Conservation (phyloP, 53 echinoderm and acorn worm genomes). For the Apostichopus leukothele region DNA sequence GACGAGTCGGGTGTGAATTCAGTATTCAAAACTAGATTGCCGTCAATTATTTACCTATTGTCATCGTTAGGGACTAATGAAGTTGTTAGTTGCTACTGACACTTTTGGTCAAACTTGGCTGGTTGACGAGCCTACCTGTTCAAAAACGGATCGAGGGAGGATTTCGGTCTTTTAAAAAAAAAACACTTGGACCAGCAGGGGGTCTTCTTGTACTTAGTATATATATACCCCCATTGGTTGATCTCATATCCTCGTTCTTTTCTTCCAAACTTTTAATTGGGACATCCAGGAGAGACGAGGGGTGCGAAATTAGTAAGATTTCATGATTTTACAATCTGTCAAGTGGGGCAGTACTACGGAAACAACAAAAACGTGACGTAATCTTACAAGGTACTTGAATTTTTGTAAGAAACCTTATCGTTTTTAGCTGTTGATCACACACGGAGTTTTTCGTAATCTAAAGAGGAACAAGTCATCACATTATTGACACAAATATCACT, state of each 20-base stretch:
- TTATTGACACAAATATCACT: too few species aligned
- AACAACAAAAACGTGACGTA: not conserved
- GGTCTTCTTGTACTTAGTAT: slow-evolving; percentile 3
- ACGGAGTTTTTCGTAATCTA: not conserved
- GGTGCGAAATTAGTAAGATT: slow-evolving; percentile 29
- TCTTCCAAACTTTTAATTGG: slow-evolving; percentile 19
- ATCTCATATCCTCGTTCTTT: not conserved
- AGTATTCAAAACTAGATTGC: slow-evolving; percentile 17
- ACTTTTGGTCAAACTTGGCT: not conserved
- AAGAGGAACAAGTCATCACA: too few species aligned
- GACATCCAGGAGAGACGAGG: slow-evolving; percentile 6
- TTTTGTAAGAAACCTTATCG: too few species aligned
- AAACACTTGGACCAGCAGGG: slow-evolving; percentile 9
- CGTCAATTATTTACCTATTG: slow-evolving; percentile 30
- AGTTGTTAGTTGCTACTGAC: slow-evolving; percentile 28
- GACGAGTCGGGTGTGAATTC: slow-evolving; percentile 24
- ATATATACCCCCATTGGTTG: not conserved
- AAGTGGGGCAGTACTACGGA: not conserved
- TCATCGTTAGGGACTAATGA: slow-evolving; percentile 3
- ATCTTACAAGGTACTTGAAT: not conserved
- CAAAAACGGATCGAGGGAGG: not conserved
- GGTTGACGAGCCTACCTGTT: not conserved
- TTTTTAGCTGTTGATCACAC: not conserved
- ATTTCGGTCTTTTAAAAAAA: not conserved
- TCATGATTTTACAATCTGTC: not conserved